Evolutionary conservation across 2,797 vertebrate genomes (phyloP), one percentile per base, ranked within the genome.

Genomic region (Galago senegalensis): DNA sequence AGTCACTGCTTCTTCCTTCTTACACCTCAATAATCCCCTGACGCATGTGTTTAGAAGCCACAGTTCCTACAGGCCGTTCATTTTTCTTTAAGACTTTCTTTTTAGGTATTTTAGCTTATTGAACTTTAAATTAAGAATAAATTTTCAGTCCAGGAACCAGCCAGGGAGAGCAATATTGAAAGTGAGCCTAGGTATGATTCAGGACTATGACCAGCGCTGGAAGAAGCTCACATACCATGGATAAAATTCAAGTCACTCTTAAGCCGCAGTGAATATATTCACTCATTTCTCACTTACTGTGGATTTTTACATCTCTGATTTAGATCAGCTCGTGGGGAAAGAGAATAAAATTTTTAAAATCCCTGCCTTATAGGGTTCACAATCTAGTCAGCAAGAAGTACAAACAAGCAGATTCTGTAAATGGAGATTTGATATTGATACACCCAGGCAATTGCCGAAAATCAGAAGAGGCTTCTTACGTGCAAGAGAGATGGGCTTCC

Each of bases 101-200:
- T 92, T 86, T 43, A 58, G 17, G 27, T 9, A 76, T 49, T 63
- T 70, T 61, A 49, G 3, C 34, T 56, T 92, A 81, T 25, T 84
- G 14, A 14, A 27, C 75, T 92, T 20, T 37, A 92, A 70, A 37
- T 83, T 56, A 76, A 37, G 3, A 89, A 63, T 5, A 89, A 4
- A 70, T 12, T 77, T 93, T 93, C 76, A 89, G 29, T 69, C 58
- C 56, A 60, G n/a, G n/a, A 83, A 93, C 34, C 31, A 95, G 21
- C 21, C 65, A 93, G 1, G 7, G 8, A 77, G 7, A 16, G 2
- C 8, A 86, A 25, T 34, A 83, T 20, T 88, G 72, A 67, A 94
- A 27, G 60, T 53, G 0, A 88, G 17, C 37, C 16, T 86, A 37
- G 40, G 25, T 18, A 63, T 67, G 18, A 89, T 17, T 92, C 82